phyloP scores from a whole-genome alignment of 2,797 vertebrate species.

The Vipera ursinii region DNA sequence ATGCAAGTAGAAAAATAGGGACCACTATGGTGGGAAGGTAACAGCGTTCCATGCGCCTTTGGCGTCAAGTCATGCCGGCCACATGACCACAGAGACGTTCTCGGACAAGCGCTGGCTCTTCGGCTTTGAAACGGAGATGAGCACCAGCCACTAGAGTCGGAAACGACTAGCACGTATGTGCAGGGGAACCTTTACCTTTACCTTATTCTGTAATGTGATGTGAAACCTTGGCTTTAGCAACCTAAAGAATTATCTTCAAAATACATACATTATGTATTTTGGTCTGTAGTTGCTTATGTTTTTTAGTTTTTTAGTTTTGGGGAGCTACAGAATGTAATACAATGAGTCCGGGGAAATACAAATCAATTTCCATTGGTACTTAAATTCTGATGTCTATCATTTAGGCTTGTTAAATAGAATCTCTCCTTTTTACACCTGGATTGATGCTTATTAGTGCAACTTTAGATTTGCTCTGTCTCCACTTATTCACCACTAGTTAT shows the following conservation, averaged over 20 bases:
- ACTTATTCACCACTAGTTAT: not conserved
- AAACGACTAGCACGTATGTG: too few relatives aligned
- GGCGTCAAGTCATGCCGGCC: too few relatives aligned
- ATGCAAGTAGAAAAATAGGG: too few relatives aligned
- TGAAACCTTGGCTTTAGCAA: constrained; percentile 38
- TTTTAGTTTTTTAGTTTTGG: not conserved
- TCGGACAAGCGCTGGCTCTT: too few relatives aligned
- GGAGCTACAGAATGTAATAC: not conserved
- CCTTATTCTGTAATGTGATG: not conserved
- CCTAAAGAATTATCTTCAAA: not conserved
- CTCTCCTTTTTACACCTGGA: not conserved
- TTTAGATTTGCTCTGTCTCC: not conserved
- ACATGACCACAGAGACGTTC: too few relatives aligned
- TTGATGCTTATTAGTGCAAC: not conserved
- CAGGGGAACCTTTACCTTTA: too few relatives aligned
- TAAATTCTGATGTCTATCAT: not conserved
- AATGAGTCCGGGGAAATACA: not conserved
- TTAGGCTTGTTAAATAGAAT: not conserved
- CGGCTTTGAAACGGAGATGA: too few relatives aligned
- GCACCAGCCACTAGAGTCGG: too few relatives aligned
- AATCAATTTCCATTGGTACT: not conserved
- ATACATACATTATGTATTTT: not conserved
- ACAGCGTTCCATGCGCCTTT: too few relatives aligned
- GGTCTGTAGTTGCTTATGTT: not conserved
- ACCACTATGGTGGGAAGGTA: too few relatives aligned